Percentiles rank a stretch among this genome's conserved stretches.
Conservation (phyloP, 2,888 invertebrate genomes). For the Andricus curvator region DNA sequence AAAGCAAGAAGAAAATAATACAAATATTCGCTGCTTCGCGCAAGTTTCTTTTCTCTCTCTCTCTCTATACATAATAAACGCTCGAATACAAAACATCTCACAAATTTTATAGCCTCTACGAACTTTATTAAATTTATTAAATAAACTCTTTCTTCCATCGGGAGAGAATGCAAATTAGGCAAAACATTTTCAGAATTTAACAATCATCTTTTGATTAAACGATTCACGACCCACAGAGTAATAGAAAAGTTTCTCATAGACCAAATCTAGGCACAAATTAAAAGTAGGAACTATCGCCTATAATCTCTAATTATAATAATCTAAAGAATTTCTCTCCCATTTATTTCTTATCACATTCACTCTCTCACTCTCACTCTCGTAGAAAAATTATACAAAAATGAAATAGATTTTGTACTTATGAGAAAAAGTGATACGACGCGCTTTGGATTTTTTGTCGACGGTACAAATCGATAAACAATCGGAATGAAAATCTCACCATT, state of each 20-base stretch:
- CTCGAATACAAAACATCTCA: constrained; percentile 56
- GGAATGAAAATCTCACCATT: constrained; percentile 55
- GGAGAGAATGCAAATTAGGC: constrained; percentile 31
- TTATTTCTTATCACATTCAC: constrained; percentile 45
- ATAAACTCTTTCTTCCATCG: constrained; percentile 4
- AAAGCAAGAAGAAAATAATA: constrained; percentile 47
- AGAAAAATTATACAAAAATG: constrained; percentile 63
- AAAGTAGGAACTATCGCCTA: constrained; percentile 44
- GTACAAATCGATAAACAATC: constrained; percentile 64
- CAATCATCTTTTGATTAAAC: not conserved
- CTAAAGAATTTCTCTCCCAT: constrained; percentile 40
- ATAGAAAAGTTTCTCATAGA: constrained; percentile 26
- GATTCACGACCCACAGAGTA: not conserved
- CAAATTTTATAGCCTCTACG: constrained; percentile 62
- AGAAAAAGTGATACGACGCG: constrained; percentile 57
- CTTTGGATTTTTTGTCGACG: constrained; percentile 46
- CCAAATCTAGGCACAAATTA: constrained; percentile 44
- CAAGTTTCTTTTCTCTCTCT: constrained; percentile 47
- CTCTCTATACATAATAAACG: constrained; percentile 52
- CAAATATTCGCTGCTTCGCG: constrained; percentile 51
- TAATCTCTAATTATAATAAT: constrained; percentile 50
- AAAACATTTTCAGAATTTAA: not conserved
- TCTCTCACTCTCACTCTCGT: constrained; percentile 52
- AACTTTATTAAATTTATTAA: constrained; percentile 58
- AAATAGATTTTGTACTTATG: constrained; percentile 58